Conservation (phyloP, 1,140 invertebrate species). For the Phortica variegata region DNA sequence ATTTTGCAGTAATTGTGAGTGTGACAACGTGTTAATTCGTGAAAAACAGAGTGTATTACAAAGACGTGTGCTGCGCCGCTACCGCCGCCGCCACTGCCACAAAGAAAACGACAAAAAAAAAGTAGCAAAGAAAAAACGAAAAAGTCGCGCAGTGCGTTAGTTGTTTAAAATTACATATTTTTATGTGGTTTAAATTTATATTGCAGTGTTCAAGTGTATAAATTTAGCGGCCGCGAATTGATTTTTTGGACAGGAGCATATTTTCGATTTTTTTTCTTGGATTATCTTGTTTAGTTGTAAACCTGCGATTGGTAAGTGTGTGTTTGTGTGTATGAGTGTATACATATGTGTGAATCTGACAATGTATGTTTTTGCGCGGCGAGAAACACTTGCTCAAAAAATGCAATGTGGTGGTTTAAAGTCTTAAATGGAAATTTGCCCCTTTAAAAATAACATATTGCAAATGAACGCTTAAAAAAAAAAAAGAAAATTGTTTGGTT, state of each 20-base stretch:
- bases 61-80: conserved; percentile 27
- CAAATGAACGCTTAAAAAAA: no score
- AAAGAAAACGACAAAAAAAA: conserved; percentile 25
- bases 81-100: conserved; percentile 31
- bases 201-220: no score
- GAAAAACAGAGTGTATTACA: no score
- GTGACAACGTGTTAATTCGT: conserved; percentile 39
- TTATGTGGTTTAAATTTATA: conserved; percentile 11
- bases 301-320: conserved; percentile 14
- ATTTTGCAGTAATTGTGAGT: conserved; percentile 31
- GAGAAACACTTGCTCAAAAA: background rate
- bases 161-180: conserved; percentile 18
- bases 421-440: no score
- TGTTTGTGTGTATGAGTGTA: conserved; percentile 16
- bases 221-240: no score
- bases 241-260: no score
- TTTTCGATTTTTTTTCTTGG: conserved; percentile 22
- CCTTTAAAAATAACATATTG: no score
- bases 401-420: background rate
- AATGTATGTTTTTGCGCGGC: no score
- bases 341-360: no score
- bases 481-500: no score
- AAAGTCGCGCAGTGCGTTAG: conserved; percentile 23
- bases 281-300: no score
- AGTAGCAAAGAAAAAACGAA: conserved; percentile 28